Evolutionary conservation across 2,113 vertebrate species (phyloP).

Genomic region (Chroicocephalus ridibundus): DNA sequence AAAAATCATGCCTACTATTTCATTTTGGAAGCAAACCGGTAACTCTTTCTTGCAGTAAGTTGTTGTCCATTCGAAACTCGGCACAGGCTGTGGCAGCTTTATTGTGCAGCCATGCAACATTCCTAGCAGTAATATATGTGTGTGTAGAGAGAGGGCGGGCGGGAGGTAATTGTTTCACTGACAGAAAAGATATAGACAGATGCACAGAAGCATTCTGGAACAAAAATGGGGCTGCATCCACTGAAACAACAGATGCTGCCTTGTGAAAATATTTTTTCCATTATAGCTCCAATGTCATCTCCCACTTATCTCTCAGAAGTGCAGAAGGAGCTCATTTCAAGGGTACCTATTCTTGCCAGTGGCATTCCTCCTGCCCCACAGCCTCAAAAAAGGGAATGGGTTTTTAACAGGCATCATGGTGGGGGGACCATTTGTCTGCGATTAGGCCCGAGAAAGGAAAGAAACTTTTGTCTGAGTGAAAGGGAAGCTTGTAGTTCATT

Average conservation of each 20-base stretch:
- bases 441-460: slow-evolving; percentile 79
- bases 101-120: slow-evolving; percentile 32
- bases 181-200: slow-evolving; percentile 61
- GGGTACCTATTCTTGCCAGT: slow-evolving; percentile 62
- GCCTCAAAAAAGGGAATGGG: slow-evolving; percentile 64
- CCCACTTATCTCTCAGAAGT: slow-evolving; percentile 59
- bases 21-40: neutral
- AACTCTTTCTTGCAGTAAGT: neutral
- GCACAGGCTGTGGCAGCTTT: neutral
- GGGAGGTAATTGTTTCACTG: slow-evolving; percentile 56
- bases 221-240: slow-evolving; percentile 50
- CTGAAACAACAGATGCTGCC: slow-evolving; percentile 65
- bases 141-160: neutral
- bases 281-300: slow-evolving; percentile 55
- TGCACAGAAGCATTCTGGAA: slow-evolving; percentile 61
- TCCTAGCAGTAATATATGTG: slow-evolving; percentile 28
- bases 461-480: slow-evolving; percentile 80
- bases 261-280: slow-evolving; percentile 57
- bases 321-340: slow-evolving; percentile 62
- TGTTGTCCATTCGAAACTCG: rapidly evolving
- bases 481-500: slow-evolving; percentile 90
- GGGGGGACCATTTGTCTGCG: slow-evolving; percentile 75
- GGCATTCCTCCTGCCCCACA: slow-evolving; percentile 44
- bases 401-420: slow-evolving; percentile 70
- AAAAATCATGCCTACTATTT: neutral